Evolutionary conservation across 2,797 vertebrate genomes (phyloP).

Genomic region (Xiphophorus birchmanni): DNA sequence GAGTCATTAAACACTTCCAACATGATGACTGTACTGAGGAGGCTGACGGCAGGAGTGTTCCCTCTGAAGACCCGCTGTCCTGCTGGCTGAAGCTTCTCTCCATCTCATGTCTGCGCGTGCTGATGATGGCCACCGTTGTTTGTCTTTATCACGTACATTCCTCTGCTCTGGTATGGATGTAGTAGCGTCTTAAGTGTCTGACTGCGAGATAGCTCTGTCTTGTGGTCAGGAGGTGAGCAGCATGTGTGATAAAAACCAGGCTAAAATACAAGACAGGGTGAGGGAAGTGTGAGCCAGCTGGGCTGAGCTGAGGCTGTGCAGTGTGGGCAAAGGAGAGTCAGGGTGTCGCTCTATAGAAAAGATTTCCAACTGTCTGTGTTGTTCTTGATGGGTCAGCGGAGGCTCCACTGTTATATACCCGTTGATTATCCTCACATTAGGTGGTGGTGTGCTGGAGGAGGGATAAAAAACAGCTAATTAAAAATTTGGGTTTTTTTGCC

Average conservation of each 20-base stretch:
- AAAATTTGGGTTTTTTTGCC: neutral
- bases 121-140: constrained; percentile 25
- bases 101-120: constrained; percentile 18
- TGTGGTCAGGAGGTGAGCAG: constrained; percentile 79
- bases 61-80: constrained; percentile 8
- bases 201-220: constrained; percentile 41
- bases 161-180: constrained; percentile 42
- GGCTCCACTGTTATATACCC: constrained; percentile 88
- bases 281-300: constrained; percentile 52
- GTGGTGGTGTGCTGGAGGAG: constrained; percentile 80
- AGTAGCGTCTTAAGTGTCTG: constrained; percentile 38
- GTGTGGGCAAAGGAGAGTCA: constrained; percentile 36
- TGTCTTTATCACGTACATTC: constrained; percentile 45
- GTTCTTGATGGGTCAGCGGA: constrained; percentile 83
- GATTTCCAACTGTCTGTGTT: constrained; percentile 62
- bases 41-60: constrained; percentile 18
- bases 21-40: constrained; percentile 1
- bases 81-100: constrained; percentile 26
- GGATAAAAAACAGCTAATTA: constrained; percentile 1
- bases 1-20: constrained; percentile 15
- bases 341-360: constrained; percentile 16
- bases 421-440: constrained; percentile 86
- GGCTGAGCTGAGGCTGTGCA: constrained; percentile 59
- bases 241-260: constrained; percentile 71
- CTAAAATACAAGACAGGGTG: constrained; percentile 61